Evolutionary conservation across 2,113 vertebrate genomes (phyloP).

Genomic region (Eurypyga helias): DNA sequence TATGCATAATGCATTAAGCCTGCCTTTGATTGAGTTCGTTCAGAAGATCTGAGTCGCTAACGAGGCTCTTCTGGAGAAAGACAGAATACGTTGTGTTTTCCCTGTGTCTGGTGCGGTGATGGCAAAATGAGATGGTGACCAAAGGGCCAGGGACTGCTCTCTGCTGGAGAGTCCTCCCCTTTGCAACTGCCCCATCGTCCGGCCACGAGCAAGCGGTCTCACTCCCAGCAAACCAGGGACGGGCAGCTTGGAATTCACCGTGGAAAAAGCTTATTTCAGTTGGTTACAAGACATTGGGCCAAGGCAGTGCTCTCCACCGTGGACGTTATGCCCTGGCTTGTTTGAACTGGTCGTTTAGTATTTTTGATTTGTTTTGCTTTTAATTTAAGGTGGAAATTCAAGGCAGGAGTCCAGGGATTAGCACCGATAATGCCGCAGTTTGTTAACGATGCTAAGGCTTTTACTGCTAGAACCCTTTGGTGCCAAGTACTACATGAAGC

Average conservation of each 20-base stretch:
- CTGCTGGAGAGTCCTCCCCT: not conserved
- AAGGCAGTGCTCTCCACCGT: not conserved
- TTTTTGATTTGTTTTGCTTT: not conserved
- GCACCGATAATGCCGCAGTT: not conserved
- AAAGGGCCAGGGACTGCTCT: not conserved
- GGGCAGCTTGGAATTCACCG: not conserved
- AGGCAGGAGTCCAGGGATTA: not conserved
- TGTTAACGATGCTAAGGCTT: not conserved
- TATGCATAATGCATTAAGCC: not conserved
- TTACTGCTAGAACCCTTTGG: not conserved
- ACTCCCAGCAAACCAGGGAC: not conserved
- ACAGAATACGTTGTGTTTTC: rapidly evolving
- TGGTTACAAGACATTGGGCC: not conserved
- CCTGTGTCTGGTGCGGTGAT: not conserved
- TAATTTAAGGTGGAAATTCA: not conserved
- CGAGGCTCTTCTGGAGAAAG: not conserved
- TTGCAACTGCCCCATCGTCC: rapidly evolving
- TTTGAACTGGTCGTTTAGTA: not conserved
- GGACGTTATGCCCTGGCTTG: not conserved
- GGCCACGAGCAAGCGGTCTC: not conserved
- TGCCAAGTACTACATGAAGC: not conserved
- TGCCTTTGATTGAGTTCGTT: not conserved
- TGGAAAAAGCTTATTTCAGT: not conserved
- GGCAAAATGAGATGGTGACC: not conserved
- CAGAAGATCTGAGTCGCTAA: not conserved